Conservation (phyloP, 2,797 vertebrate genomes). For the Bothrops alternatus region DNA sequence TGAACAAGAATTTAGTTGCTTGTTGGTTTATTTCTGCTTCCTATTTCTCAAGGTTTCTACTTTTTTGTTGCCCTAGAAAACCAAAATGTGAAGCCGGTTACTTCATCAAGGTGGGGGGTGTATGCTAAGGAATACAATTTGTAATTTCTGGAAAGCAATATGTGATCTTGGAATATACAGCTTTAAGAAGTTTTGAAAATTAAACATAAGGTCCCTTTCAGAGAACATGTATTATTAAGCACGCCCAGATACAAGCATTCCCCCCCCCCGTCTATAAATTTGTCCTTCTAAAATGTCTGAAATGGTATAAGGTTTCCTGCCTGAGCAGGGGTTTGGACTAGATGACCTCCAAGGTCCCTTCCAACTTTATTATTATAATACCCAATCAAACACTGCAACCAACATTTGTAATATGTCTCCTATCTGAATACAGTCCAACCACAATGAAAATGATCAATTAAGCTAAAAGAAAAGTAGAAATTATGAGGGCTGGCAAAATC, state of each 20-base stretch:
- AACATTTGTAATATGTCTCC: neutral
- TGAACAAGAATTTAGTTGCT: conserved; percentile 38
- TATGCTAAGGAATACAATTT: neutral
- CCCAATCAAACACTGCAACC: neutral
- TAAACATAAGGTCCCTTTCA: neutral
- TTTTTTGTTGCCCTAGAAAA: conserved; percentile 30
- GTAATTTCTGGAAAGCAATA: neutral
- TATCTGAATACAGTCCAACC: neutral
- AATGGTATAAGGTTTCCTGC: too few relatives aligned
- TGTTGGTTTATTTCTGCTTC: neutral
- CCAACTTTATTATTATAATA: too few relatives aligned
- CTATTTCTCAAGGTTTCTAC: neutral
- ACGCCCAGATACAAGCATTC: neutral
- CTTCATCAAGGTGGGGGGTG: neutral
- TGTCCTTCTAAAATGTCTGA: neutral
- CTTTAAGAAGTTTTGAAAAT: neutral
- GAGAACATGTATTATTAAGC: neutral
- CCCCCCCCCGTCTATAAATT: neutral
- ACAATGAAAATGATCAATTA: neutral
- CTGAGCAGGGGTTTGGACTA: too few relatives aligned
- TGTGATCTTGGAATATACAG: neutral
- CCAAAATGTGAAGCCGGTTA: conserved; percentile 30
- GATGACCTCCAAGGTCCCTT: too few relatives aligned
- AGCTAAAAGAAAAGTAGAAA: neutral
- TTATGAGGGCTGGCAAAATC: neutral